phyloP scores from a whole-genome alignment of 2,113 vertebrate species.

The Misgurnus mizolepis region DNA sequence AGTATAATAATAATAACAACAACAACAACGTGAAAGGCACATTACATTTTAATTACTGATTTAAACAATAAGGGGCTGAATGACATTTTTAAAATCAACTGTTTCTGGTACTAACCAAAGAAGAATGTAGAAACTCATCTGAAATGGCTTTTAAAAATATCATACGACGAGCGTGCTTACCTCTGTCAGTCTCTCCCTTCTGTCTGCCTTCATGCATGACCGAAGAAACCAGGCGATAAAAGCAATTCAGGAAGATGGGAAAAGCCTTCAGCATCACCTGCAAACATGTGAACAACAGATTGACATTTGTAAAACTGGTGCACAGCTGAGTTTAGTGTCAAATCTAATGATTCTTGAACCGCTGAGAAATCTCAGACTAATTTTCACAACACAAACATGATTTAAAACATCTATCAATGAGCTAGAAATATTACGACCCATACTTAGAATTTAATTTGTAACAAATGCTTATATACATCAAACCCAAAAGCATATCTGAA shows the following conservation, averaged over 20 bases:
- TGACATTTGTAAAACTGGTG: not conserved
- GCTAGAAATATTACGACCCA: too few relatives aligned
- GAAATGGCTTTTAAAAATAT: too few relatives aligned
- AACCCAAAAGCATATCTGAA: too few relatives aligned
- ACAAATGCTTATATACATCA: too few relatives aligned
- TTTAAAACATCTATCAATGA: too few relatives aligned
- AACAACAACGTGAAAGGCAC: not conserved
- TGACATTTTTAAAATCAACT: not conserved
- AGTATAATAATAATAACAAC: not conserved
- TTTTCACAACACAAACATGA: too few relatives aligned
- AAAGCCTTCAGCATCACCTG: constrained; percentile 88
- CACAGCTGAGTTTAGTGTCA: not conserved
- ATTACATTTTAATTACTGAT: not conserved
- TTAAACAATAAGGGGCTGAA: not conserved
- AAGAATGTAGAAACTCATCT: too few relatives aligned
- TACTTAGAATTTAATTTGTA: too few relatives aligned
- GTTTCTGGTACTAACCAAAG: too few relatives aligned
- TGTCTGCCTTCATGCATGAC: constrained; percentile 90
- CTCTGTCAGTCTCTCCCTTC: constrained; percentile 79
- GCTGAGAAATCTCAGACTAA: too few relatives aligned
- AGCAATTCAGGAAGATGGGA: constrained; percentile 87
- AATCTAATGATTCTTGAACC: not conserved
- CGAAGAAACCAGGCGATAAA: constrained; percentile 85
- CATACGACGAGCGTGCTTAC: constrained; percentile 45
- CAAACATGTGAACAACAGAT: constrained; percentile 11